These are phyloP conservation scores for Ploceus nigricollis DNA, from an alignment of 2,113 vertebrate genomes.

Conservation along the genomic window DNA sequence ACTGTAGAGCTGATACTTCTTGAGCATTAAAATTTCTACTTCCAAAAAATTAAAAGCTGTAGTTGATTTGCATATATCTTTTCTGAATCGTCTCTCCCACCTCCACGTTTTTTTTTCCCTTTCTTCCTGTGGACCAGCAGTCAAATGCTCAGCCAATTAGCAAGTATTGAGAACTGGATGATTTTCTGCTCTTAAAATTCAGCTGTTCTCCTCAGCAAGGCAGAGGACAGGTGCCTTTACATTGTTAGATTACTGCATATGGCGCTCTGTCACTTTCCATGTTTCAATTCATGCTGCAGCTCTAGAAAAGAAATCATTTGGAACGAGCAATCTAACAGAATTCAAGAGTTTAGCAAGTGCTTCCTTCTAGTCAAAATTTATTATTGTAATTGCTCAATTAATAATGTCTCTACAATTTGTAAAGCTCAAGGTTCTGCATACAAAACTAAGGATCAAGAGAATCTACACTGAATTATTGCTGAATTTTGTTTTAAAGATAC, in stretches of 20 bases:
- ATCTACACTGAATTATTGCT: neutral
- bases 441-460: neutral
- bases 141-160: neutral
- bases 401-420: neutral
- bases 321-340: neutral
- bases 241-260: neutral
- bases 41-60: neutral
- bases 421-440: neutral
- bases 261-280: neutral
- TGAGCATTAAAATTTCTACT: neutral
- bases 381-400: neutral
- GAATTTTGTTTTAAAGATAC: neutral
- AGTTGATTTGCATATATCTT: neutral
- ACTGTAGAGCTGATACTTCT: neutral
- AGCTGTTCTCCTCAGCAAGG: neutral
- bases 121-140: neutral
- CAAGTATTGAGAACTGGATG: neutral
- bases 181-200: neutral
- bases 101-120: accelerated
- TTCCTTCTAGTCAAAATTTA: neutral
- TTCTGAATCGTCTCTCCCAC: neutral
- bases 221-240: neutral
- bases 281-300: neutral
- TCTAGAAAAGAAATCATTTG: neutral
- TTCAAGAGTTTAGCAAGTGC: neutral